A percentile compares a stretch with the other conserved stretches of the same genome.
phyloP scores from a whole-genome alignment of 23 tunicate species.

The Pegea sp. region DNA sequence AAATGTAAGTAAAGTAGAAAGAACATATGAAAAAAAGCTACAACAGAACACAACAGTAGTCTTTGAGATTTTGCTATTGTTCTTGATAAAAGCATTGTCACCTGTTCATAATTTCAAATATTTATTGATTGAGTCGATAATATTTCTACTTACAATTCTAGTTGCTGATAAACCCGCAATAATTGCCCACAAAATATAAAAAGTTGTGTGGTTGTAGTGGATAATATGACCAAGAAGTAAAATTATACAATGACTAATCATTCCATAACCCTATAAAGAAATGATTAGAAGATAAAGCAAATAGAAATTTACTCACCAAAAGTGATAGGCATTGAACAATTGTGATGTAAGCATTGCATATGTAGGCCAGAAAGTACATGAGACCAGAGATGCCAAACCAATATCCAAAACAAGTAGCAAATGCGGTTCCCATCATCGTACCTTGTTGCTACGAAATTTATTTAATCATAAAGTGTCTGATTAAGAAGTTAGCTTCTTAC shows the following conservation, averaged over 20 bases:
- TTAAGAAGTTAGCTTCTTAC: conserved; percentile 11
- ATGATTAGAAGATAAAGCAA: background rate
- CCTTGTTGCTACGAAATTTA: conserved; percentile 82
- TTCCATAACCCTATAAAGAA: conserved; percentile 76
- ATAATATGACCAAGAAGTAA: conserved; percentile 59
- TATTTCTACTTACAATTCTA: conserved; percentile 58
- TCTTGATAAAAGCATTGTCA: conserved; percentile 69
- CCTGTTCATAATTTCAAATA: conserved; percentile 11
- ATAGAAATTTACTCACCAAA: conserved; percentile 30
- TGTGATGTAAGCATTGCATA: conserved; percentile 85
- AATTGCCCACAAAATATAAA: conserved; percentile 54
- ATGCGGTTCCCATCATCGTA: conserved; percentile 89
- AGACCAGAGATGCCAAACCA: conserved; percentile 93
- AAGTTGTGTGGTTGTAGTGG: conserved; percentile 68
- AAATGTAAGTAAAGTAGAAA: conserved; percentile 78
- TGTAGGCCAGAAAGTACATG: conserved; percentile 66
- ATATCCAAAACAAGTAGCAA: conserved; percentile 87
- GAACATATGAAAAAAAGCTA: conserved; percentile 61
- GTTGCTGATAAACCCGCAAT: conserved; percentile 80
- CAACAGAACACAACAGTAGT: conserved; percentile 31
- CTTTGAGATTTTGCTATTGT: conserved; percentile 87
- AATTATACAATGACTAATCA: conserved; percentile 88
- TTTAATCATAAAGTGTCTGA: too few relatives aligned
- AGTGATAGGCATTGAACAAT: conserved; percentile 69
- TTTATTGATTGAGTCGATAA: background rate